A percentile compares a stretch with the other conserved stretches of the same genome.
These are phyloP conservation scores for Columba livia DNA, from an alignment of 2,113 vertebrate genomes.

Conservation along the genomic window DNA sequence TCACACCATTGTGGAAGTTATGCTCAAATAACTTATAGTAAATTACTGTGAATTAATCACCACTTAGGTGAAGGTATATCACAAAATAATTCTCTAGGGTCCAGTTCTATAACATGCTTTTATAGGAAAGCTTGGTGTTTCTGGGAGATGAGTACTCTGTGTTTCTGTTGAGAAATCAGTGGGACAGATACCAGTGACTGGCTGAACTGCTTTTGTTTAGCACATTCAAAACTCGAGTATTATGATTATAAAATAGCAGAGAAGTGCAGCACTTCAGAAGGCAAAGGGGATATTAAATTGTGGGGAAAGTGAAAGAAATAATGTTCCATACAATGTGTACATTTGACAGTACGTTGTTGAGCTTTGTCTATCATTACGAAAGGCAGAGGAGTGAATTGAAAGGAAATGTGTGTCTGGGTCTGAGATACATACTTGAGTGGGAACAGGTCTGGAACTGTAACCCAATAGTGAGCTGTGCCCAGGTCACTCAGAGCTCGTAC, in stretches of 20 bases:
- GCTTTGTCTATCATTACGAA: rapidly evolving
- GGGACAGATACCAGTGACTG: neutral
- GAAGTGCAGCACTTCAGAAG: neutral
- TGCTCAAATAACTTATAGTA: neutral
- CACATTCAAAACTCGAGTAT: neutral
- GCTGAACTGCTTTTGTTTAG: neutral
- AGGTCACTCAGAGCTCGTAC: neutral
- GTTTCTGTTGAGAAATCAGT: neutral
- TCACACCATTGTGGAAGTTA: neutral
- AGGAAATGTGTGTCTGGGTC: neutral
- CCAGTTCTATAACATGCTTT: neutral
- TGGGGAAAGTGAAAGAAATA: neutral
- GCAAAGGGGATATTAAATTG: neutral
- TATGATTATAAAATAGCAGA: neutral
- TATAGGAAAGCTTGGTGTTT: neutral
- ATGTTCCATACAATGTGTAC: neutral
- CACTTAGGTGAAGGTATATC: neutral
- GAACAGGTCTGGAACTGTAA: neutral
- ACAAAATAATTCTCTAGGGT: neutral
- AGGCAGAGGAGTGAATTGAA: neutral
- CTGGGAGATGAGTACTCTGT: neutral
- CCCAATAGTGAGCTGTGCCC: neutral
- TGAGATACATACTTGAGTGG: neutral
- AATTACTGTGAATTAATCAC: slow-evolving; percentile 40
- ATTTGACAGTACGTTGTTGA: neutral